Percentiles rank a stretch among this genome's conserved stretches.
Evolutionary conservation across 37 sponge, comb jelly and placozoan species (phyloP).

Genomic region (Halichondria panicea): DNA sequence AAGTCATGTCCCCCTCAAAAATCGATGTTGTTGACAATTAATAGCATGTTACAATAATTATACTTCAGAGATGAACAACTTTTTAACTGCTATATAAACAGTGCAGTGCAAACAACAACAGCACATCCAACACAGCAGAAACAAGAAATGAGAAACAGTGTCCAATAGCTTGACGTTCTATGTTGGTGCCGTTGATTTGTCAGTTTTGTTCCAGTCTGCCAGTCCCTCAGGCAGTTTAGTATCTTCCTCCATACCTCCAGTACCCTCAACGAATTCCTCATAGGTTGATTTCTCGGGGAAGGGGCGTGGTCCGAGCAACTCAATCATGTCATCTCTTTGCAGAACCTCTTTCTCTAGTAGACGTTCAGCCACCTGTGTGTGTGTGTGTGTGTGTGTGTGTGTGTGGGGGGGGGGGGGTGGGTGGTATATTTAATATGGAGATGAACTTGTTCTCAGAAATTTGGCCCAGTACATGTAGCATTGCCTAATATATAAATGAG

Average conservation of each 20-base stretch:
- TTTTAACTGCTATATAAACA: too few species aligned
- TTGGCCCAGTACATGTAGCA: neutral
- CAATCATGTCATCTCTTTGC: constrained; percentile 94
- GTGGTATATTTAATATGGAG: neutral
- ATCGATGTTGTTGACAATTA: too few species aligned
- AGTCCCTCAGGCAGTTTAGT: constrained; percentile 66
- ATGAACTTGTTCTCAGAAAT: neutral
- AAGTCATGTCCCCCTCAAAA: too few species aligned
- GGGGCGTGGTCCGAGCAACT: constrained; percentile 83
- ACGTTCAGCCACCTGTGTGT: constrained; percentile 78
- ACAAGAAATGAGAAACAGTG: neutral
- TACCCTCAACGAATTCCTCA: constrained; percentile 97
- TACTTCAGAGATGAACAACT: too few species aligned
- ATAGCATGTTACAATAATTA: too few species aligned
- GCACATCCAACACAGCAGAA: neutral
- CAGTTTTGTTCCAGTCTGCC: constrained; percentile 19
- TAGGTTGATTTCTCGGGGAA: constrained; percentile 97
- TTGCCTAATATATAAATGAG: neutral
- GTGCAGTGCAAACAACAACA: too few species aligned
- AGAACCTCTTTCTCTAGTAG: constrained; percentile 90
- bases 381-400: neutral
- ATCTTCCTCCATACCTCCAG: constrained; percentile 76
- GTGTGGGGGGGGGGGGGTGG: constrained; percentile 1
- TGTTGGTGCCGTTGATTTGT: neutral
- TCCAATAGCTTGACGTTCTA: neutral